Base-by-base conservation (phyloP, 2,797 vertebrate genomes). In the Pangasius sanitwongsei region DNA sequence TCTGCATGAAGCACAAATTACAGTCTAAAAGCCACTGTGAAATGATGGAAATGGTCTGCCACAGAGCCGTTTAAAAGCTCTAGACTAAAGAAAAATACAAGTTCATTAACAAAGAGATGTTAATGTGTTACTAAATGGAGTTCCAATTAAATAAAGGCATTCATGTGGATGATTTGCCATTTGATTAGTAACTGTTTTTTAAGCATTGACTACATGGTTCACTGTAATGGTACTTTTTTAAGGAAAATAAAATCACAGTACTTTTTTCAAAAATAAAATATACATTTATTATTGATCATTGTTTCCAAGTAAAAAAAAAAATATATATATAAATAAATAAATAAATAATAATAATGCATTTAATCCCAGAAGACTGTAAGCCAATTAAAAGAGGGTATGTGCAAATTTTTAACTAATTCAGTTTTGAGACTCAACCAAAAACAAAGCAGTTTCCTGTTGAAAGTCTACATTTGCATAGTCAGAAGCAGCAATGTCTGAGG, bases 21-120 rank as follows among this genome's bases (percentile, higher is more conserved):
- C 65, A 85, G 83, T 16, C 44, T 85, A 53, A 85, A 69, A 85
- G 83, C 83, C 18, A 34, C 18, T 50, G 28, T 70, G 65, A 69
- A 85, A 85, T 53, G 6, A 34, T 69, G 15, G 15, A n/a, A n/a
- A 20, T 84, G n/a, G 9, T 50, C 18, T 23, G 0, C 18, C 28
- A 69, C 63, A 50, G 48, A 53, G 48, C 63, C 25, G 28, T 84
- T 31, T 69, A 34, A 85, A 70, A 55, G 31, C n/a, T 65, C 13
- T 83, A 25, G 18, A 81, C 53, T 57, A 20, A 81, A 37, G 9
- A 57, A 37, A 77, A 23, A 81, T 2, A 18, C 53, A 81, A 59
- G 53, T 81, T 81, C n/a, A 57, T 8, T 18, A 44, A 65, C 5
- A n/a, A 44, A n/a, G 12, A 63, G 23, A 25, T 63, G 34, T 63